Conservation (phyloP, 1,140 invertebrate genomes). For the Sitobion miscanthi region DNA sequence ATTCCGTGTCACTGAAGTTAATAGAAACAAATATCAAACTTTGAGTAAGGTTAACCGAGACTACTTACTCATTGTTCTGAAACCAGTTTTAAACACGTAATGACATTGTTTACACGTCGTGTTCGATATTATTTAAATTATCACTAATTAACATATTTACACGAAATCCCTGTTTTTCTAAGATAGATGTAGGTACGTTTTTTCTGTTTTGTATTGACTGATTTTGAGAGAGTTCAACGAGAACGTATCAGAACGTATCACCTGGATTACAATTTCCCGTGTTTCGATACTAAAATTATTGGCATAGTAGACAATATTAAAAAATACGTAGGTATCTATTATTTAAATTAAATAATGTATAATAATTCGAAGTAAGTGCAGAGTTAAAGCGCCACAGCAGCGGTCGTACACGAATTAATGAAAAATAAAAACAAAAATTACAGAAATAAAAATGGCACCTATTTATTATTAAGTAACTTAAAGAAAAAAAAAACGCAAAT, state of each 20-base stretch:
- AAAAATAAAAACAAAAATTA: background rate
- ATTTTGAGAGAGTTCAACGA: background rate
- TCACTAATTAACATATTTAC: background rate
- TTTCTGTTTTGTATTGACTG: background rate
- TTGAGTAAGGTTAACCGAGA: background rate
- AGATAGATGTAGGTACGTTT: background rate
- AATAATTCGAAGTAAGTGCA: background rate
- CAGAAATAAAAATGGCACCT: background rate
- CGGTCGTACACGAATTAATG: background rate
- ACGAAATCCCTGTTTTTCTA: background rate
- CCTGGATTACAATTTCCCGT: background rate
- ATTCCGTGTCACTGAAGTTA: background rate
- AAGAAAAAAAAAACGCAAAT: background rate
- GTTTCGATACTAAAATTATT: background rate
- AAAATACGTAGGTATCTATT: background rate
- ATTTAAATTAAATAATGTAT: background rate
- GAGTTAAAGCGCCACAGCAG: background rate
- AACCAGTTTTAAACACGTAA: conserved; percentile 28
- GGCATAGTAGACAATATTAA: background rate
- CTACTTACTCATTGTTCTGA: background rate
- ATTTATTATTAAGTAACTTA: background rate
- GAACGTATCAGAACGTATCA: background rate
- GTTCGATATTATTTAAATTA: background rate
- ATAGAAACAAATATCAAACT: conserved; percentile 22
- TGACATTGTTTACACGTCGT: background rate